phyloP scores from a whole-genome alignment of 2,888 invertebrate species.

The Seladonia tumulorum region DNA sequence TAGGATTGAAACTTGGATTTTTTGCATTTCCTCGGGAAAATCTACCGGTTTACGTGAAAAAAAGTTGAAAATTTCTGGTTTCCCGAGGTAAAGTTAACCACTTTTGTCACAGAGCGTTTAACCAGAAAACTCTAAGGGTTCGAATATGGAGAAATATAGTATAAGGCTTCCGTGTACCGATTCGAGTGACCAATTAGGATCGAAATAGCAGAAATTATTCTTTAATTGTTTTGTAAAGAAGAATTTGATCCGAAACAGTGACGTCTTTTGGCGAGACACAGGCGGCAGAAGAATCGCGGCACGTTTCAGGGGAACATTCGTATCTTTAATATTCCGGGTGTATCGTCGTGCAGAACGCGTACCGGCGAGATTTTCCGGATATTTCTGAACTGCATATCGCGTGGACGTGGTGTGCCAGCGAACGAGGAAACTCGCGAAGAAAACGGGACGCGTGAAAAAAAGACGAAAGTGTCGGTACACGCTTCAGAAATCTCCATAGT shows the following conservation, averaged over 20 bases:
- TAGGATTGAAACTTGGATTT: too few species aligned
- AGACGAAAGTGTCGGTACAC: background rate
- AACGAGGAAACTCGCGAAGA: slow-evolving; percentile 24
- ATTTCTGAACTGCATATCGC: slow-evolving; percentile 34
- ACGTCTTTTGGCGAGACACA: background rate
- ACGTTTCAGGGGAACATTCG: slow-evolving; percentile 2
- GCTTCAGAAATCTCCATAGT: slow-evolving; percentile 41
- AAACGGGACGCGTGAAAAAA: slow-evolving; percentile 28
- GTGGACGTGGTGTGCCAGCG: slow-evolving; percentile 25
- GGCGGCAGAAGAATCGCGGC: background rate
- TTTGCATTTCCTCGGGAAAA: too few species aligned
- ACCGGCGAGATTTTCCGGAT: slow-evolving; percentile 31
- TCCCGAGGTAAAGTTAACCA: too few species aligned
- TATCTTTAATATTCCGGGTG: slow-evolving; percentile 35
- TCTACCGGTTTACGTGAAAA: too few species aligned
- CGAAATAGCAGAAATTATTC: too few species aligned
- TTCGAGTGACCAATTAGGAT: too few species aligned
- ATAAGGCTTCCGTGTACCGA: too few species aligned
- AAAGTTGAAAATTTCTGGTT: too few species aligned
- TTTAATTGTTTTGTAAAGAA: too few species aligned
- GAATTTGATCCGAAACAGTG: background rate
- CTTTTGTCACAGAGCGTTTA: too few species aligned
- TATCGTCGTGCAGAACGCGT: slow-evolving; percentile 19
- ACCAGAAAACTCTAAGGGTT: too few species aligned
- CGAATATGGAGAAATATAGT: too few species aligned